These are phyloP conservation scores for Falco berigora DNA, from an alignment of 2,797 vertebrate species.

Conservation along the genomic window DNA sequence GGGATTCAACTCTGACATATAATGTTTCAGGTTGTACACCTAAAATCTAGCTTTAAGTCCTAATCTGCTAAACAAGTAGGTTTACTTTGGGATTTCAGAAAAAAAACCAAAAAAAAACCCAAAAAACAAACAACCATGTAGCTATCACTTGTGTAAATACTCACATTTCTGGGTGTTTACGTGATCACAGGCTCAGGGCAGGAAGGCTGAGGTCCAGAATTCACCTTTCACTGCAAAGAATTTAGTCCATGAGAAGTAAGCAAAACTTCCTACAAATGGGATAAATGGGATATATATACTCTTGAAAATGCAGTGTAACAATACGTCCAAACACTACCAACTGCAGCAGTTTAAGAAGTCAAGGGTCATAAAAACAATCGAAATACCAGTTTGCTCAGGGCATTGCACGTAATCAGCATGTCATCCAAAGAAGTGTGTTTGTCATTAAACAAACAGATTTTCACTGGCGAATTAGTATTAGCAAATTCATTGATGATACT, in stretches of 20 bases:
- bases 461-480: background rate
- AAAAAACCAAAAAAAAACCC: background rate
- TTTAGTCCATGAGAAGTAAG: background rate
- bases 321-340: background rate
- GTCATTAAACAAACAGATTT: background rate
- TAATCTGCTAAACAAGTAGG: background rate
- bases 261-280: background rate
- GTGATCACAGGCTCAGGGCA: background rate
- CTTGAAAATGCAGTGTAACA: background rate
- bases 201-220: background rate
- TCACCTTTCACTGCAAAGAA: background rate
- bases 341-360: background rate
- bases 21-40: background rate
- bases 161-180: background rate
- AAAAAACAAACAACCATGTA: background rate
- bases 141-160: background rate
- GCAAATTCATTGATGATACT: background rate
- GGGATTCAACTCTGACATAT: background rate
- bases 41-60: background rate
- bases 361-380: background rate
- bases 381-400: background rate
- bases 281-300: background rate
- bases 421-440: background rate
- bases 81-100: background rate
- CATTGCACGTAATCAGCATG: accelerated